Evolutionary conservation across 2,797 vertebrate species (phyloP).

Genomic region (Acrocephalus scirpaceus): DNA sequence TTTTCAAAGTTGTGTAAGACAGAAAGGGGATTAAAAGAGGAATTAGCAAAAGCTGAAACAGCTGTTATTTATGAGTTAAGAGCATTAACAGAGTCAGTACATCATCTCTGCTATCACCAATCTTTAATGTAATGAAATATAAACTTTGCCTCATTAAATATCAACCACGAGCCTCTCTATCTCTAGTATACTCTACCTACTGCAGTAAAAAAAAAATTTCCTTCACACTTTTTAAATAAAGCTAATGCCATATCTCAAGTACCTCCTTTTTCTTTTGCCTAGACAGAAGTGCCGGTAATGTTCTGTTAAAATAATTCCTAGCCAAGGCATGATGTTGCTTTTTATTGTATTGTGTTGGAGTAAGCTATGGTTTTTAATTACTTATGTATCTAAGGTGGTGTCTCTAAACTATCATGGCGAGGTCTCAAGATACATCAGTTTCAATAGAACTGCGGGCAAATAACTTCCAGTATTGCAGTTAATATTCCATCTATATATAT

Average conservation of each 20-base stretch:
- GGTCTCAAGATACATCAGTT: not conserved
- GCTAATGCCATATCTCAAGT: not conserved
- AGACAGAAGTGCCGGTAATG: not conserved
- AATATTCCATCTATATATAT: not conserved
- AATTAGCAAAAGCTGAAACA: slow-evolving; percentile 36
- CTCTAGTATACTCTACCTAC: not conserved
- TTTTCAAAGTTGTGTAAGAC: slow-evolving; percentile 6
- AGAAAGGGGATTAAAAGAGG: slow-evolving; percentile 44
- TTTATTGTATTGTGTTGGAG: not conserved
- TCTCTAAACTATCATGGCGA: not conserved
- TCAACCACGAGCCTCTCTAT: not conserved
- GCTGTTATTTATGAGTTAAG: slow-evolving; percentile 34
- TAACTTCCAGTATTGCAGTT: not conserved
- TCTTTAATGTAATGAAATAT: slow-evolving; percentile 24
- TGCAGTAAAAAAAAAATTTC: not conserved
- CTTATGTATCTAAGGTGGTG: not conserved
- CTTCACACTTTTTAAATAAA: not conserved
- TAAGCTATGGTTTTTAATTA: not conserved
- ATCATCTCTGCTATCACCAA: not conserved
- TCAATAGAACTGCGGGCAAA: not conserved
- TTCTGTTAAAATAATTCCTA: not conserved
- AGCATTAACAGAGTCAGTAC: slow-evolving; percentile 24
- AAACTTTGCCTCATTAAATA: slow-evolving; percentile 35
- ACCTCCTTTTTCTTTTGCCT: not conserved
- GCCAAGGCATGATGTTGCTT: not conserved